phyloP scores from a whole-genome alignment of 2,888 invertebrate species.

The Dusona sp. region DNA sequence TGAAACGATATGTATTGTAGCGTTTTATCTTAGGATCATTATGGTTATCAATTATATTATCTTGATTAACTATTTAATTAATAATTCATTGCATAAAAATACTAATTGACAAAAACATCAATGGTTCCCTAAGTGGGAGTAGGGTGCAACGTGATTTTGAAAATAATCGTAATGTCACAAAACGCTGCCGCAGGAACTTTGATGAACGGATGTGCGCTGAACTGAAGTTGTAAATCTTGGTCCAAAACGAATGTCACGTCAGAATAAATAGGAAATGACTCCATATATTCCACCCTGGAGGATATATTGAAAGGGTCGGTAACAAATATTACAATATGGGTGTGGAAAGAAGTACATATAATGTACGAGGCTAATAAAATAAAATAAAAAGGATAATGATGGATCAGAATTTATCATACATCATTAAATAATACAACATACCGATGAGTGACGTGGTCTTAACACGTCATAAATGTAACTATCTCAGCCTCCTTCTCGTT shows the following conservation, averaged over 20 bases:
- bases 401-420: neutral
- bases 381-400: neutral
- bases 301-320: neutral
- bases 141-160: neutral
- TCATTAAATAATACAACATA: neutral
- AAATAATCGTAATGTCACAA: neutral
- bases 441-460: neutral
- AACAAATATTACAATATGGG: neutral
- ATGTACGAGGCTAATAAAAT: too few relatives aligned
- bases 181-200: neutral
- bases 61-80: neutral
- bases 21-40: neutral
- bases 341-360: neutral
- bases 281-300: neutral
- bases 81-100: neutral
- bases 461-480: neutral
- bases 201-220: neutral
- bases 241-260: neutral
- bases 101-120: neutral
- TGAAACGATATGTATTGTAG: neutral
- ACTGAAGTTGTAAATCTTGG: neutral
- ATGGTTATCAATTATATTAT: neutral
- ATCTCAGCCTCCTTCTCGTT: neutral
- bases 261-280: constrained; percentile 10
- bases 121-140: neutral